These are phyloP conservation scores for Chelmon rostratus DNA, from an alignment of 2,797 vertebrate genomes.

Conservation along the genomic window DNA sequence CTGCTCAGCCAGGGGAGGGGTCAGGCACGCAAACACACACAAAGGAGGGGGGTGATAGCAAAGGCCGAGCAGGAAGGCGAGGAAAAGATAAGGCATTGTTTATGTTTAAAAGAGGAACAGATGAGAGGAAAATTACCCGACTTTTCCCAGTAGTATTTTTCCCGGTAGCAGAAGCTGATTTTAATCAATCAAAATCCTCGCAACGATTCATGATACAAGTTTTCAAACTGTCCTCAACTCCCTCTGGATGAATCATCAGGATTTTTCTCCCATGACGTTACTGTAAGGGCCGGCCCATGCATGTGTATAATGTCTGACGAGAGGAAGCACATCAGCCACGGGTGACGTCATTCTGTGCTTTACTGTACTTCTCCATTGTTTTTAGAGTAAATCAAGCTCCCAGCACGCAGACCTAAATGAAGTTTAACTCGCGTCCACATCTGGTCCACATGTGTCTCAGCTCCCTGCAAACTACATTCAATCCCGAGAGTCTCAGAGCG, in stretches of 20 bases:
- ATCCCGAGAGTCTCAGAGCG: slow-evolving; percentile 34
- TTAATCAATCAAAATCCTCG: slow-evolving; percentile 25
- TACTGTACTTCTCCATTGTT: slow-evolving; percentile 20
- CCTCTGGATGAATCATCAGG: slow-evolving; percentile 61
- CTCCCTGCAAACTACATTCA: slow-evolving; percentile 48
- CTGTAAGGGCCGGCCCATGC: neutral
- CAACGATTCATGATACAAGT: slow-evolving; percentile 7
- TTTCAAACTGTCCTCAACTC: slow-evolving; percentile 31
- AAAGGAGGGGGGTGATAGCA: slow-evolving; percentile 50
- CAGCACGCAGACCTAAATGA: slow-evolving; percentile 27
- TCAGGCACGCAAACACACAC: slow-evolving; percentile 23
- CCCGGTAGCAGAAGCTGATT: slow-evolving; percentile 12
- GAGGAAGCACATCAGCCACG: slow-evolving; percentile 5
- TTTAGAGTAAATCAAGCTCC: slow-evolving; percentile 38
- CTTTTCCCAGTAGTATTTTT: slow-evolving; percentile 16
- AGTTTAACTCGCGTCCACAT: slow-evolving; percentile 56
- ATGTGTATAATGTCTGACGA: slow-evolving; percentile 36
- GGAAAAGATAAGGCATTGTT: slow-evolving; percentile 69
- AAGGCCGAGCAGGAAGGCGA: slow-evolving; percentile 68
- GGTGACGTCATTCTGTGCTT: slow-evolving; percentile 41
- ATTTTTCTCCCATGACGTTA: slow-evolving; percentile 51
- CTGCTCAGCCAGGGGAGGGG: slow-evolving; percentile 82
- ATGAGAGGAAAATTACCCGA: slow-evolving; percentile 25
- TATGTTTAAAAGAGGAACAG: slow-evolving; percentile 49
- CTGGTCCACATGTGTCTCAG: slow-evolving; percentile 70